phyloP scores from a whole-genome alignment of 2,113 vertebrate species.

The Heterocephalus glaber region DNA sequence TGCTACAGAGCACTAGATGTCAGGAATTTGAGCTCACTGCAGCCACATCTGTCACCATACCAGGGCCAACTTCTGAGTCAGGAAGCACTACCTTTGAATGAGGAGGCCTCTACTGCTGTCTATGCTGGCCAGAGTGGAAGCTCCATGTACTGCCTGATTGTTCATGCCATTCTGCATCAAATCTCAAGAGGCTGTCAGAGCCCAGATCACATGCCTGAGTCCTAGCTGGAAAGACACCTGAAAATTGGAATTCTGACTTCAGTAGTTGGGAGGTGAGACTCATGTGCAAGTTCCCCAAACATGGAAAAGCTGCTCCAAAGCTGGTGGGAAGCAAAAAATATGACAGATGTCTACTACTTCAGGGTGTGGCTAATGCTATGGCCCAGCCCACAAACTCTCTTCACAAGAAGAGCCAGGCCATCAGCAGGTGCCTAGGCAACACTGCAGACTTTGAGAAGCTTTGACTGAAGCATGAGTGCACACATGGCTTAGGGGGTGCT shows the following conservation, averaged over 20 bases:
- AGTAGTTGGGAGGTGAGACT: neutral
- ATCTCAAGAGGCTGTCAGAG: neutral
- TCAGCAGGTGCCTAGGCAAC: neutral
- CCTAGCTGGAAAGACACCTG: neutral
- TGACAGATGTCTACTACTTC: neutral
- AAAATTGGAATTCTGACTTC: constrained; percentile 2
- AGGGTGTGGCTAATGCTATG: neutral
- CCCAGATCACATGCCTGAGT: neutral
- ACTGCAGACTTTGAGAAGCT: neutral
- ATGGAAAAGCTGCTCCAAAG: neutral
- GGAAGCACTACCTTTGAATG: neutral
- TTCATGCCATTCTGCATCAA: neutral
- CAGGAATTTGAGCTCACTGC: neutral
- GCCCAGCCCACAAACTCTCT: neutral
- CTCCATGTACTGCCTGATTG: neutral
- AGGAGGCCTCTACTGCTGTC: neutral
- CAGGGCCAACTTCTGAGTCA: neutral
- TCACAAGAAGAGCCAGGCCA: neutral
- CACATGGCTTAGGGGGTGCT: neutral
- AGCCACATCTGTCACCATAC: neutral
- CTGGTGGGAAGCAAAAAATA: neutral
- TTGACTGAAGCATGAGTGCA: neutral
- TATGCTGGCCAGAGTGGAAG: neutral
- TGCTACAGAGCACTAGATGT: neutral
- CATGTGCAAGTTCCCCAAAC: neutral